Evolutionary conservation across 2,888 invertebrate genomes (phyloP), one percentile per base, ranked within the genome.

Genomic region (Amiota minor): DNA sequence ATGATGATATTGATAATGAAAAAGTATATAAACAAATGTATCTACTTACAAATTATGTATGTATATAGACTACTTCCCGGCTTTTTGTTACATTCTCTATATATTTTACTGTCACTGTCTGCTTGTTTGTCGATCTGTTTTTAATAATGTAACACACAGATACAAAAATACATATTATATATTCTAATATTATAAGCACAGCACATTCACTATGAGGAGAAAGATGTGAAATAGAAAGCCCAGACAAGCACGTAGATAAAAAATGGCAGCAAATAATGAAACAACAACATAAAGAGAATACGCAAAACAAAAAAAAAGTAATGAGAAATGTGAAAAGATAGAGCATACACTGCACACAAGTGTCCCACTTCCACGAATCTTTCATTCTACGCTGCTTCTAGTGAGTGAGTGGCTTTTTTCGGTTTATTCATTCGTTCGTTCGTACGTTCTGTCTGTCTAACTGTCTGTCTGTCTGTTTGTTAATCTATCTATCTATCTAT

Each of bases 291-390:
- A 23, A 69, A 55, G 49, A 53, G 49, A 46, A 69, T 64, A 9
- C 18, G 20, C 47, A 70, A 55, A 75, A 74, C 65, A 46, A 61
- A 72, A 76, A 73, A 69, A 71, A 70, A 75, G 68, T 72, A 59
- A 75, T 72, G 55, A 70, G 70, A 73, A 71, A 71, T 68, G 49
- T 50, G 55, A 59, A 67, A 73, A 67, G 75, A 77, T 70, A 71
- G 71, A 46, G 35, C 74, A 78, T 75, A 78, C 76, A 80, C 80
- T 89, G 89, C 89, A 88, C 88, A 89, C 89, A 89, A 88, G 89
- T 88, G 88, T 87, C 88, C 89, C 87, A 88, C 77, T 88, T 88
- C 84, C 85, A 84, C 75, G 83, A 83, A 79, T 84, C 82, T 82
- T 80, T 80, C 88, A 88, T 86, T 88, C 88, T 80, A 85, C 85